These are phyloP conservation scores for Palloptera scutellata DNA, from an alignment of 2,888 invertebrate species.

Conservation along the genomic window DNA sequence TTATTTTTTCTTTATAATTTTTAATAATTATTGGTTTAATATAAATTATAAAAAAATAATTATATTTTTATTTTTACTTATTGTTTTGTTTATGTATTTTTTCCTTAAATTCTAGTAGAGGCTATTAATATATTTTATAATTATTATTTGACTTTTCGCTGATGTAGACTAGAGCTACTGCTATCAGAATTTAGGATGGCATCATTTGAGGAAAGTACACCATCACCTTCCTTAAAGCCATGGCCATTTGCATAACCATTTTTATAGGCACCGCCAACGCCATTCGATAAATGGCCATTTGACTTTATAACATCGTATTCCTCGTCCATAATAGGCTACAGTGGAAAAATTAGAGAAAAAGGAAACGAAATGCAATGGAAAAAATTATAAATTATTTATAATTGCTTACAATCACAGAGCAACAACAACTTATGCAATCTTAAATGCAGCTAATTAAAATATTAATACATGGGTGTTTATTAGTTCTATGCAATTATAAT, in stretches of 20 bases:
- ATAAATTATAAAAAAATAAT: neutral
- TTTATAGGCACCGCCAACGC: constrained; percentile 48
- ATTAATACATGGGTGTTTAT: too few species aligned
- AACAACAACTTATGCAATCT: too few species aligned
- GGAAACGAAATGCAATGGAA: neutral
- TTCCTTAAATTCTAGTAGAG: constrained; percentile 18
- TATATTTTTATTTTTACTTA: constrained; percentile 22
- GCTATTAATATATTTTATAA: constrained; percentile 38
- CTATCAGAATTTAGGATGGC: constrained; percentile 61
- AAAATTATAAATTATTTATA: too few species aligned
- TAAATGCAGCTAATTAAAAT: too few species aligned
- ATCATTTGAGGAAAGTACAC: constrained; percentile 57
- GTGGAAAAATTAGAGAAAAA: constrained; percentile 15
- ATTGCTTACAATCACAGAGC: too few species aligned
- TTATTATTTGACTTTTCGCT: constrained; percentile 64
- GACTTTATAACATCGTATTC: constrained; percentile 44
- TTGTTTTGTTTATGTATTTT: constrained; percentile 27
- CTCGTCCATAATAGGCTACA: constrained; percentile 73
- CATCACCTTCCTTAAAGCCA: constrained; percentile 48
- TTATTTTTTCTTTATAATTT: constrained; percentile 13
- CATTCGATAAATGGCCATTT: constrained; percentile 53
- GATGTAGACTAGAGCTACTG: constrained; percentile 63
- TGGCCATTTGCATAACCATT: constrained; percentile 57
- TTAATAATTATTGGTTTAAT: constrained; percentile 14
- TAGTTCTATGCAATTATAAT: too few species aligned